phyloP scores from a whole-genome alignment of 2,797 vertebrate genomes.

The Taeniopygia guttata region DNA sequence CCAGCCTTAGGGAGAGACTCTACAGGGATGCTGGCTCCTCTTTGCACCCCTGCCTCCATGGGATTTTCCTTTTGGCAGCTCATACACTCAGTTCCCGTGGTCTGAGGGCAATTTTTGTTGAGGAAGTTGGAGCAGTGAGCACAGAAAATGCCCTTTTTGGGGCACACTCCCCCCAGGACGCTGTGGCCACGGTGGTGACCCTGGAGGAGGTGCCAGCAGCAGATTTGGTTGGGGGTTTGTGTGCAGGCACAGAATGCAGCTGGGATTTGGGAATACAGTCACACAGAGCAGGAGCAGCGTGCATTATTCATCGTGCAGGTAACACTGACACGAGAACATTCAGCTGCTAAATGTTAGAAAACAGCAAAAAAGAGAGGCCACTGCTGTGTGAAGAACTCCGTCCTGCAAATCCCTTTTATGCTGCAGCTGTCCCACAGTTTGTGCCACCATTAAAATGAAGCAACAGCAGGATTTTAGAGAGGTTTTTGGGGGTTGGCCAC shows the following conservation, averaged over 20 bases:
- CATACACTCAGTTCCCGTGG: not conserved
- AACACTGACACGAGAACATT: slow-evolving; percentile 7
- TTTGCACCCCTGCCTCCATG: fast-evolving
- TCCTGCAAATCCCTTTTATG: not conserved
- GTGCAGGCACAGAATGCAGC: not conserved
- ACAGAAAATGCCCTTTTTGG: not conserved
- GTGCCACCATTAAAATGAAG: not conserved
- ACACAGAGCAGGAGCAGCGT: not conserved
- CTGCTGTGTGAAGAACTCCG: not conserved
- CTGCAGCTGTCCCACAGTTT: not conserved
- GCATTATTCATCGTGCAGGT: slow-evolving; percentile 43
- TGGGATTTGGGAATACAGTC: not conserved
- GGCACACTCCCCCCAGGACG: not conserved
- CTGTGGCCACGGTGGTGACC: not conserved
- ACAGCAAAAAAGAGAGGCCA: not conserved
- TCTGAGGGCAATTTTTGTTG: not conserved
- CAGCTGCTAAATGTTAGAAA: not conserved
- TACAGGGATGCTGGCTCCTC: not conserved
- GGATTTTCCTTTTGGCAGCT: not conserved
- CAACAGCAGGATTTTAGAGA: not conserved
- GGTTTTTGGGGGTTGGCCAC: fast-evolving
- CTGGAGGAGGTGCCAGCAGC: not conserved
- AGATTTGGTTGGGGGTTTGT: not conserved
- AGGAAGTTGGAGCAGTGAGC: not conserved
- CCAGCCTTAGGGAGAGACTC: not conserved